A percentile compares a stretch with the other conserved stretches of the same genome.
phyloP scores from a whole-genome alignment of 2,888 invertebrate species.

The Chesias legatella region DNA sequence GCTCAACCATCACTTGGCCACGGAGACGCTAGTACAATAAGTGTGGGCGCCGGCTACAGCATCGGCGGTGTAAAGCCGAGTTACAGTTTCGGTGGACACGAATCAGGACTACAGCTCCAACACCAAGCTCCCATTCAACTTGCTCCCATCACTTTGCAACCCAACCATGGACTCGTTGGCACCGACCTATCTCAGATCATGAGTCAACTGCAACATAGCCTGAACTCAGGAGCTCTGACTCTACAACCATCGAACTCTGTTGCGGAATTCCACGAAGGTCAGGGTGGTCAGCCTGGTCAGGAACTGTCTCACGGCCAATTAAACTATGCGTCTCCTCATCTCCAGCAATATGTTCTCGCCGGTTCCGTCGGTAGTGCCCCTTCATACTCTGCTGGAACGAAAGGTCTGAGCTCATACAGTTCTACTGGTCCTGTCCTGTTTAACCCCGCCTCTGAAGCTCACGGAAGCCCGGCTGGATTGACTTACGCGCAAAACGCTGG shows the following conservation, averaged over 20 bases:
- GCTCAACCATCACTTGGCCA: constrained; percentile 43
- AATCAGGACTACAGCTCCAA: constrained; percentile 47
- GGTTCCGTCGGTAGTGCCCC: constrained; percentile 52
- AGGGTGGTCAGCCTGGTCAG: constrained; percentile 49
- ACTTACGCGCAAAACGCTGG: constrained; percentile 43
- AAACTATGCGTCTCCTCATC: constrained; percentile 50
- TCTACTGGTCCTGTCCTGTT: constrained; percentile 71
- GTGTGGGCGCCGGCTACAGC: constrained; percentile 72
- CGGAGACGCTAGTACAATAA: constrained; percentile 66
- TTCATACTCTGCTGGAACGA: constrained; percentile 63
- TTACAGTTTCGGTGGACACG: constrained; percentile 52
- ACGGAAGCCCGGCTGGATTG: constrained; percentile 37
- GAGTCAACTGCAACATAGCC: constrained; percentile 62
- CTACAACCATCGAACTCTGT: constrained; percentile 52
- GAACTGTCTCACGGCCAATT: constrained; percentile 53
- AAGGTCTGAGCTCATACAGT: constrained; percentile 65
- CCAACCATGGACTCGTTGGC: constrained; percentile 48
- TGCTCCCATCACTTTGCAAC: constrained; percentile 61
- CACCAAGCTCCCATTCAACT: constrained; percentile 56
- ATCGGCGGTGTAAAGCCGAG: constrained; percentile 65
- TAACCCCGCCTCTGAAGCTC: constrained; percentile 49
- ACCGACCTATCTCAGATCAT: constrained; percentile 65
- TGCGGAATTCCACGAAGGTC: constrained; percentile 53
- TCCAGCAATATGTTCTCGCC: constrained; percentile 52
- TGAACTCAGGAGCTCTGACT: constrained; percentile 57